Percentiles rank a stretch among this genome's conserved stretches.
phyloP scores from a whole-genome alignment of 2,888 invertebrate genomes.

The Labia minor region DNA sequence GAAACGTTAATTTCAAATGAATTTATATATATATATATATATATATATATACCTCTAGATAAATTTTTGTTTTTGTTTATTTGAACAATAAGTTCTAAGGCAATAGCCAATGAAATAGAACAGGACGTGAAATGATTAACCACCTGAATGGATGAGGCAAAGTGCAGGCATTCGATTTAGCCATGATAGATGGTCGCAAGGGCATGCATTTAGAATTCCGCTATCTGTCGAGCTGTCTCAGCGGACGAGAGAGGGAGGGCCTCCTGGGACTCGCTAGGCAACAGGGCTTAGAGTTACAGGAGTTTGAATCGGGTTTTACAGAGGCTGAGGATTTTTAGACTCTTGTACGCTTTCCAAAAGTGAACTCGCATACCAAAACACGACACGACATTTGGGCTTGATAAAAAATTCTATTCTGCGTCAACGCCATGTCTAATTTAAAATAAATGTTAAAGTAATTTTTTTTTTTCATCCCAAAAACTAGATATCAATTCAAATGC shows the following conservation, averaged over 20 bases:
- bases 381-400: background rate
- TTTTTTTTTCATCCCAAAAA: background rate
- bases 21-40: no score
- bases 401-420: background rate
- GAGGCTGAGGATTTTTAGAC: no score
- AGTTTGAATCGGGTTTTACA: no score
- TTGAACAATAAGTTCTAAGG: no score
- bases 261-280: background rate
- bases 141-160: background rate
- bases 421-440: background rate
- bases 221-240: conserved; percentile 4
- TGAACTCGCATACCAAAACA: no score
- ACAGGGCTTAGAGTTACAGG: background rate
- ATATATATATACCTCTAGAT: no score
- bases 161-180: background rate
- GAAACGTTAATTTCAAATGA: no score
- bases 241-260: background rate
- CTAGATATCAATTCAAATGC: no score
- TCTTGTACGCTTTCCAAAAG: no score
- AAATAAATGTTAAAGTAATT: background rate
- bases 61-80: no score
- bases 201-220: background rate
- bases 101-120: no score
- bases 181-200: conserved; percentile 8
- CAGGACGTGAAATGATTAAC: background rate